phyloP scores from a whole-genome alignment of 2,888 invertebrate species.

The Mantis religiosa region DNA sequence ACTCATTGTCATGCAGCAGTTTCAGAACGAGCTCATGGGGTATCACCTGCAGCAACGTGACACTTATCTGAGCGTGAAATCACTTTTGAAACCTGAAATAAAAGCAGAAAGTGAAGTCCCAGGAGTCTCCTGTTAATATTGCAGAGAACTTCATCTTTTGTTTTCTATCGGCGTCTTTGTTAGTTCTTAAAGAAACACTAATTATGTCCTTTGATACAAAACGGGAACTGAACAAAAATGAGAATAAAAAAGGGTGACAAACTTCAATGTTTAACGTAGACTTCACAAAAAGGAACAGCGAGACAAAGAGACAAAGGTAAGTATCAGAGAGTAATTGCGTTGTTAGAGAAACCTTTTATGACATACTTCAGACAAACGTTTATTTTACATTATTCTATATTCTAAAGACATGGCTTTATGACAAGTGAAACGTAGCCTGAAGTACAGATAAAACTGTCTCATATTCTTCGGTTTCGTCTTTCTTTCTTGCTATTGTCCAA shows the following conservation, averaged over 20 bases:
- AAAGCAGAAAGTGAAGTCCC: neutral
- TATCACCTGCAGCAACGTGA: neutral
- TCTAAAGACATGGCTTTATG: neutral
- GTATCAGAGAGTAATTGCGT: neutral
- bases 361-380: neutral
- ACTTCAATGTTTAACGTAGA: neutral
- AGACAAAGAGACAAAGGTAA: neutral
- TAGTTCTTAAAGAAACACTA: neutral
- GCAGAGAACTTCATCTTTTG: neutral
- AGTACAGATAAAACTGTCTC: neutral
- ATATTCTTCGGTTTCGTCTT: neutral
- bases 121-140: neutral
- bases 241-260: neutral
- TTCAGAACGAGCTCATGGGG: neutral
- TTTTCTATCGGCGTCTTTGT: neutral
- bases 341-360: neutral
- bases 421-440: neutral
- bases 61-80: neutral
- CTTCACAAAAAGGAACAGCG: neutral
- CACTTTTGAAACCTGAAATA: neutral
- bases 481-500: neutral
- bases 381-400: neutral
- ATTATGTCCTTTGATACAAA: neutral
- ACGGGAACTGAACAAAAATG: neutral
- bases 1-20: neutral